phyloP scores from a whole-genome alignment of 2,797 vertebrate species.

The Bovichtus diacanthus region DNA sequence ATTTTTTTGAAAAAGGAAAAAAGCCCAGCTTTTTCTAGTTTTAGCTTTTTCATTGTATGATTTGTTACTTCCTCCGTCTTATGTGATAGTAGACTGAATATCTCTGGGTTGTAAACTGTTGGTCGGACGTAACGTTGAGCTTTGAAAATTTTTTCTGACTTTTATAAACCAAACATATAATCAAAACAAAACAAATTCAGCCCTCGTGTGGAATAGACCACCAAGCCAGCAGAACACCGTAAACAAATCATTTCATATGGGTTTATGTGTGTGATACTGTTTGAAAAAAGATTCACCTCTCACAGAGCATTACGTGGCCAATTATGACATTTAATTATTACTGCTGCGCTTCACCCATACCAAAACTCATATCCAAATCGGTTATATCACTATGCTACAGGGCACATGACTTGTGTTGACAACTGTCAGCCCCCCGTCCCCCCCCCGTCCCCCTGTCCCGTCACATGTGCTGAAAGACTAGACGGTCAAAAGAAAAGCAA shows the following conservation, averaged over 20 bases:
- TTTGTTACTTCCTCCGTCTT: background rate
- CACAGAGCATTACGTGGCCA: background rate
- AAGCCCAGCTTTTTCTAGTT: background rate
- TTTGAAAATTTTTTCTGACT: background rate
- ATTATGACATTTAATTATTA: background rate
- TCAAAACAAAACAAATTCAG: background rate
- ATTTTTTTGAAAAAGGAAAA: background rate
- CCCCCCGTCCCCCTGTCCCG: background rate
- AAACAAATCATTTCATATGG: background rate
- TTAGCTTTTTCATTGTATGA: background rate
- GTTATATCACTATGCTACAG: conserved; percentile 8
- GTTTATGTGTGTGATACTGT: background rate
- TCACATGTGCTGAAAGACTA: conserved; percentile 66
- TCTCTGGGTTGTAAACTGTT: background rate
- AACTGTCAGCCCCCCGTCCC: conserved; percentile 51
- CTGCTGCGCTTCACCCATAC: background rate
- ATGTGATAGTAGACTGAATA: background rate
- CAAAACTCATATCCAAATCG: background rate
- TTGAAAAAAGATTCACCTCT: background rate
- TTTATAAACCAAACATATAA: background rate
- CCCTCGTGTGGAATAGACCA: background rate
- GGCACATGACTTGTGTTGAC: conserved; percentile 72
- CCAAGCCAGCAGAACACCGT: background rate
- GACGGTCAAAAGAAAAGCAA: conserved; percentile 44
- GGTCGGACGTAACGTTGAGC: background rate